Evolutionary conservation across 2,888 invertebrate species (phyloP).

Genomic region (Drosophila neotestacea): DNA sequence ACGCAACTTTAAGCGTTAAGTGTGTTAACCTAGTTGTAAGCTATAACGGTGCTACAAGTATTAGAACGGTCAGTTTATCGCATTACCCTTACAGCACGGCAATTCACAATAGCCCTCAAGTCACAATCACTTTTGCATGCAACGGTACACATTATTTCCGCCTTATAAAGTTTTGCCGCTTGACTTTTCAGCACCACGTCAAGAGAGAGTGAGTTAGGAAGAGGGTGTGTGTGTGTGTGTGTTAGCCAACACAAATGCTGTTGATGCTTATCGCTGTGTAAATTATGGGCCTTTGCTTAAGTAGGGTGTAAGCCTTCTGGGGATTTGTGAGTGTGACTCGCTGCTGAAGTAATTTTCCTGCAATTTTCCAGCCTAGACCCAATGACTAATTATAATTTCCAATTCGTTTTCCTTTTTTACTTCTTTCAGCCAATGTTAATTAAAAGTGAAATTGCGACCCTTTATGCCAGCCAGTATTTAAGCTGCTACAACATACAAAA

Average conservation of each 20-base stretch:
- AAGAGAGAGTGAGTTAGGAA: constrained; percentile 17
- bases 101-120: constrained; percentile 32
- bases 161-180: constrained; percentile 70
- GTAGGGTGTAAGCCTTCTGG: constrained; percentile 58
- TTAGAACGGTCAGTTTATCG: constrained; percentile 59
- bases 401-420: constrained; percentile 20
- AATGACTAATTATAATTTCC: constrained; percentile 70
- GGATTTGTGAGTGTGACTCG: constrained; percentile 24
- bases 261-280: constrained; percentile 70
- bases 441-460: constrained; percentile 35
- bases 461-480: not conserved
- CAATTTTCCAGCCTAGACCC: constrained; percentile 35
- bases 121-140: constrained; percentile 59
- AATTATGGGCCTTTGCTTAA: constrained; percentile 64
- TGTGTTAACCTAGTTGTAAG: constrained; percentile 38
- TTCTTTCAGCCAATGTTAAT: constrained; percentile 55
- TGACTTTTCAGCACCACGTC: constrained; percentile 63
- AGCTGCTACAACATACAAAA: not conserved
- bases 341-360: constrained; percentile 22
- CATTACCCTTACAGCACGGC: not conserved
- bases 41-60: constrained; percentile 11
- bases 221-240: constrained; percentile 10
- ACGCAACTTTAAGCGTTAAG: constrained; percentile 37
- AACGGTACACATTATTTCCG: constrained; percentile 75
- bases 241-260: constrained; percentile 36